A percentile compares a stretch with the other conserved stretches of the same genome.
Evolutionary conservation across 2,888 invertebrate genomes (phyloP).

Genomic region (Eledone cirrhosa): DNA sequence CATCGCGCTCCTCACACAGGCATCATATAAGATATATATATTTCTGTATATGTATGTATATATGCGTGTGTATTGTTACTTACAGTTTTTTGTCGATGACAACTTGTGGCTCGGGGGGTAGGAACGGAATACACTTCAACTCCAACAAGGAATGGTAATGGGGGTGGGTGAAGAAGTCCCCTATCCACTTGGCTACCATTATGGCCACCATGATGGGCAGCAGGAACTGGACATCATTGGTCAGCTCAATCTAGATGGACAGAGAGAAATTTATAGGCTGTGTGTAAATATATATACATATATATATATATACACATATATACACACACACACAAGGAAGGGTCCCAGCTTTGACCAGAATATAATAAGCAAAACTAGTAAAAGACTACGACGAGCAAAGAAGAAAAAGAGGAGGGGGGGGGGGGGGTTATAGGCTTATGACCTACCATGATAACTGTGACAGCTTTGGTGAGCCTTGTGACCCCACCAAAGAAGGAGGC

Average conservation of each 20-base stretch:
- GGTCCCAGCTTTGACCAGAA: too few relatives aligned
- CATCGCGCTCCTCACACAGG: too few relatives aligned
- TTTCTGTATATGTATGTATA: too few relatives aligned
- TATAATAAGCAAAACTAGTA: too few relatives aligned
- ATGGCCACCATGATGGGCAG: conserved; percentile 68
- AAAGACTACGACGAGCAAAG: too few relatives aligned
- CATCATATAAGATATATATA: too few relatives aligned
- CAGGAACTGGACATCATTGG: conserved; percentile 68
- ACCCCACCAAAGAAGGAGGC: conserved; percentile 69
- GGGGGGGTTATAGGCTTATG: too few relatives aligned
- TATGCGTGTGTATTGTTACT: not conserved
- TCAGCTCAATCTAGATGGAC: conserved; percentile 65
- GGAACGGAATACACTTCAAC: conserved; percentile 68
- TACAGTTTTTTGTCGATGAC: conserved; percentile 27
- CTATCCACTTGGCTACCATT: conserved; percentile 69
- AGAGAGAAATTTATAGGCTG: too few relatives aligned
- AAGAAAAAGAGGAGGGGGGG: too few relatives aligned
- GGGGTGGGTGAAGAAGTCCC: conserved; percentile 68
- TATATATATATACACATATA: too few relatives aligned
- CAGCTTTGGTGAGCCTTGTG: conserved; percentile 67
- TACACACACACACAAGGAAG: too few relatives aligned
- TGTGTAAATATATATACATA: too few relatives aligned
- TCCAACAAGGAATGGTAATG: conserved; percentile 68
- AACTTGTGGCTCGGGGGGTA: conserved; percentile 64
- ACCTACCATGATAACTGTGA: conserved; percentile 66